phyloP scores from a whole-genome alignment of 2,797 vertebrate species.

The Silurus aristotelis region DNA sequence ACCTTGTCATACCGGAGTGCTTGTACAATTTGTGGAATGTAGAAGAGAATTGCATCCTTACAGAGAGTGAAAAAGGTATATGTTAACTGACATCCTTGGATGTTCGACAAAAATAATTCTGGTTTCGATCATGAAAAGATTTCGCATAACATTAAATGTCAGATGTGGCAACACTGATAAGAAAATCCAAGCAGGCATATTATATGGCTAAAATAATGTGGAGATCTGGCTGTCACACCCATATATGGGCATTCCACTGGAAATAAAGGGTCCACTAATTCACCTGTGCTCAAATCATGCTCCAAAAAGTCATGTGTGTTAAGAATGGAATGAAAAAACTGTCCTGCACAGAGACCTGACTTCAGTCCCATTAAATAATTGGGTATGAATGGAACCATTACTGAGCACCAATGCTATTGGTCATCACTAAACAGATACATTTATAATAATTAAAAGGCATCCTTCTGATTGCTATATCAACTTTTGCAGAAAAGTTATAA shows the following conservation, averaged over 20 bases:
- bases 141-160: not conserved
- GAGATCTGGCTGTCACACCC: not conserved
- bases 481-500: no score
- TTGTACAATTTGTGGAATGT: constrained; percentile 98
- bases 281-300: not conserved
- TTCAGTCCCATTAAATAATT: no score
- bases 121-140: not conserved
- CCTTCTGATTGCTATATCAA: no score
- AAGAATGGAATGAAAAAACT: no score
- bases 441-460: no score
- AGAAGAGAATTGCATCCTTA: constrained; percentile 97
- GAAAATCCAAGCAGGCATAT: not conserved
- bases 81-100: not conserved
- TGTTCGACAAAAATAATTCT: not conserved
- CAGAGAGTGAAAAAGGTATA: not conserved
- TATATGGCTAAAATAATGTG: not conserved
- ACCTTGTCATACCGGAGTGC: constrained; percentile 97
- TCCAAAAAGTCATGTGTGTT: not conserved
- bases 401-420: no score
- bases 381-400: no score
- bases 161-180: not conserved
- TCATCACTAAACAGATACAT: no score
- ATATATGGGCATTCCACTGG: not conserved
- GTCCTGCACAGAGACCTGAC: no score
- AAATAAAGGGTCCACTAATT: not conserved